Evolutionary conservation across 2,888 invertebrate genomes (phyloP), one percentile per base, ranked within the genome.

Genomic region (Rutpela maculata): DNA sequence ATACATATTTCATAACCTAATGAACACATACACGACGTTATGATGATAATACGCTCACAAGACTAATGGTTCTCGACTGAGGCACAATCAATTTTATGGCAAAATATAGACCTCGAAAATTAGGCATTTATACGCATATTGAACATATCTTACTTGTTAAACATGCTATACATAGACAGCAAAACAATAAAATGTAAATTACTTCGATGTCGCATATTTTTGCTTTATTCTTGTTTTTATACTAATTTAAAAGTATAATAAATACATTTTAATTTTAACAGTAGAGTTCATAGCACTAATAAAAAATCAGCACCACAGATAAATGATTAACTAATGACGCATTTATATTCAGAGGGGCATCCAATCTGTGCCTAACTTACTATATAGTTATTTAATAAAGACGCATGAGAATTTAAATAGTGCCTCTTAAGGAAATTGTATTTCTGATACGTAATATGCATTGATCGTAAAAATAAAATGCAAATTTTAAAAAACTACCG

Each of bases 201-300:
- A 57, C 18, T 57, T 22, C 22, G 59, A 9, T 62, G n/a, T 31
- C 62, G 22, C 31, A 62, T 62, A 62, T 31, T 26, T 31, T 1
- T 12, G n/a, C n/a, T 12, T 26, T 2, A 15, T 22, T 22, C 4
- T n/a, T 5, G n/a, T 62, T 1, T 12, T 57, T 55, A 19, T 26
- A 31, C 35, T 59, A n/a, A 69, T 69, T 69, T 69, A 31, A 69
- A 57, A 69, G 31, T 69, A 69, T 18, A 69, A 69, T 69, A 38
- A 57, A 69, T n/a, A n/a, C n/a, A n/a, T 69, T 69, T 11, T 59
- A 57, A 69, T 69, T 69, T 57, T 17, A 11, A n/a, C 31, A 18
- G 4, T 10, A 31, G 69, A 50, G 69, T 69, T 69, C 69, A 69
- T n/a, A 59, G 57, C 38, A 38, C 69, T 59, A 57, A 57, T 59